Base-by-base conservation (phyloP, 2,113 vertebrate genomes). In the Indicator maculatus region DNA sequence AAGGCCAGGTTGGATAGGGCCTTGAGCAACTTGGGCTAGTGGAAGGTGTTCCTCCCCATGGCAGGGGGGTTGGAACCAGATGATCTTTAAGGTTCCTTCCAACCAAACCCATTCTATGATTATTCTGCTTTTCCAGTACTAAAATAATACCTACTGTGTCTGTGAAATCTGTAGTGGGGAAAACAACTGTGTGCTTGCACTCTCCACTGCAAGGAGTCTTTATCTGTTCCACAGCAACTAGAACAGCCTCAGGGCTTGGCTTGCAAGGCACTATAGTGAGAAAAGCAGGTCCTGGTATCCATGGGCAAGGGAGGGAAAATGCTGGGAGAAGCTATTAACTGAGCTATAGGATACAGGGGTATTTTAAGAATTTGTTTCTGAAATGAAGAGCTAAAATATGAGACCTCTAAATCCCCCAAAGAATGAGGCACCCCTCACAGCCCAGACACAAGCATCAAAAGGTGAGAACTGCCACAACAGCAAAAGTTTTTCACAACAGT, bases 201-300 rank as follows among this genome's bases (percentile, higher is more conserved):
- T 5, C 36, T 47, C 11, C 36, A 5, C 17, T 61, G 33, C 39
- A 59, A 61, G 41, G 26, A 74, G 21, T 70, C 50, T 39, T 26
- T 38, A 14, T n/a, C 50, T 86, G 45, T 33, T 61, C 45, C 65
- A 77, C 16, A 26, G 21, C 16, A 56, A 56, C 63, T 1, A 14
- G 18, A 78, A 65, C 28, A 50, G 65, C 45, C 60, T 39, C 36
- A 52, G 19, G 52, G 28, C 17, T 82, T 47, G 31, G 53, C 63
- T 88, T 41, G 66, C 28, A 31, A 38, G 33, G 53, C 0, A 0
- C 30, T 39, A 8, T 4, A 73, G 56, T n/a, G 56, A 58, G 65
- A 60, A 81, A 81, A 44, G 33, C 1, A 1, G 11, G 20, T 31
- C 80, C 73, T 31, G 2, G 28, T 27, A 39, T 21, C 10, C n/a